Evolutionary conservation across 1,140 invertebrate genomes (phyloP).

Genomic region (Zaprionus ornatus): DNA sequence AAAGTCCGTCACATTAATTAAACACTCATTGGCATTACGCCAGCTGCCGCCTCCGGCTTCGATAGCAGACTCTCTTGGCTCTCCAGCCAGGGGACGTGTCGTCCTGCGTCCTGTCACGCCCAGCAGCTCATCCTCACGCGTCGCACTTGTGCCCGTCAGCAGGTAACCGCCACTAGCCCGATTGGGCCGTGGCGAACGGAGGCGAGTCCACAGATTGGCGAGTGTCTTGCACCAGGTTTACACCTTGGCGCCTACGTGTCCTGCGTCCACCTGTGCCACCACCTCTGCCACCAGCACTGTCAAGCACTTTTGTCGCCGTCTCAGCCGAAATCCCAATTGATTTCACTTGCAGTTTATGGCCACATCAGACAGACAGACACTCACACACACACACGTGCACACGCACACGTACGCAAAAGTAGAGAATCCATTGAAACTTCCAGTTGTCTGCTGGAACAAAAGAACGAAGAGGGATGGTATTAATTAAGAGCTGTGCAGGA

Average conservation of each 20-base stretch:
- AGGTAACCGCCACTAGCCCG: slow-evolving; percentile 83
- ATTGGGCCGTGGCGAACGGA: slow-evolving; percentile 83
- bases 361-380: neutral
- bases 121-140: slow-evolving; percentile 67
- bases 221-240: slow-evolving; percentile 57
- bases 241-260: slow-evolving; percentile 48
- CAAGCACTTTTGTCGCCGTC: slow-evolving; percentile 11
- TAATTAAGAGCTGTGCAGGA: neutral
- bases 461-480: neutral
- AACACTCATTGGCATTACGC: slow-evolving; percentile 67
- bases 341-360: slow-evolving; percentile 38
- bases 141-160: slow-evolving; percentile 74
- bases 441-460: neutral
- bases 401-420: neutral
- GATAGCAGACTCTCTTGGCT: slow-evolving; percentile 15
- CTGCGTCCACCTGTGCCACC: slow-evolving; percentile 5
- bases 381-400: neutral
- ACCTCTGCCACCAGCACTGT: neutral
- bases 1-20: slow-evolving; percentile 82
- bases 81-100: slow-evolving; percentile 15
- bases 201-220: slow-evolving; percentile 83
- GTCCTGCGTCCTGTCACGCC: slow-evolving; percentile 41
- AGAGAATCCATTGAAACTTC: neutral
- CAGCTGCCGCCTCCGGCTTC: slow-evolving; percentile 39
- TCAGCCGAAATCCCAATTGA: slow-evolving; percentile 27